Conservation (phyloP, 2,888 invertebrate species). For the Spilosoma lubricipeda region DNA sequence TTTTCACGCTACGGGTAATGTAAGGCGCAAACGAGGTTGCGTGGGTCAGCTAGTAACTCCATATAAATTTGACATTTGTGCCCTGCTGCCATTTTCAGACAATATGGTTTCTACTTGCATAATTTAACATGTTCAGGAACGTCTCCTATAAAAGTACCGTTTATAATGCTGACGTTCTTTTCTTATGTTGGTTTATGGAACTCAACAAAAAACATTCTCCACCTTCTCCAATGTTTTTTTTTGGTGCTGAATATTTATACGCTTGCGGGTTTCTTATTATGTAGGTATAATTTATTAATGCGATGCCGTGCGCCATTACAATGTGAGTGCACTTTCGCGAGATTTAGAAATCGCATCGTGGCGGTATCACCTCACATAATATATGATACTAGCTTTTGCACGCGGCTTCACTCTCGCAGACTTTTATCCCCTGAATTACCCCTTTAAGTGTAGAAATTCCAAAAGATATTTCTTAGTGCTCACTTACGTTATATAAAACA, state of each 20-base stretch:
- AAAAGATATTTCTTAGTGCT: too few relatives aligned
- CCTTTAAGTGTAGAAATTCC: too few relatives aligned
- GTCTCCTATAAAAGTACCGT: neutral
- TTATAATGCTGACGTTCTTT: neutral
- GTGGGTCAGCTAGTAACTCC: too few relatives aligned
- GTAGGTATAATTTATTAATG: neutral
- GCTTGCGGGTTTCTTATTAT: neutral
- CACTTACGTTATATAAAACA: too few relatives aligned
- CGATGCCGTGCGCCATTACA: neutral
- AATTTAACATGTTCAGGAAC: neutral
- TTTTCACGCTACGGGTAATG: too few relatives aligned
- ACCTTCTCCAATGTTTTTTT: neutral
- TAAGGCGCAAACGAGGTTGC: too few relatives aligned
- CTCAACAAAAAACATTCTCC: neutral
- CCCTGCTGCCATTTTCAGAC: neutral
- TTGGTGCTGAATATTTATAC: neutral
- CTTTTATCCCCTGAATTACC: too few relatives aligned
- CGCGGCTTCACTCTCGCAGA: too few relatives aligned
- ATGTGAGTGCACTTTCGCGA: conserved; percentile 5
- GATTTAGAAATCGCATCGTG: neutral
- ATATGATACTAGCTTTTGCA: too few relatives aligned
- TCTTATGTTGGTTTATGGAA: neutral
- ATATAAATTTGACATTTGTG: neutral
- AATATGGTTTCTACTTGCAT: neutral
- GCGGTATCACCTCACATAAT: neutral